Base-by-base conservation (phyloP, 2,888 invertebrate genomes). In the Euphydryas editha region DNA sequence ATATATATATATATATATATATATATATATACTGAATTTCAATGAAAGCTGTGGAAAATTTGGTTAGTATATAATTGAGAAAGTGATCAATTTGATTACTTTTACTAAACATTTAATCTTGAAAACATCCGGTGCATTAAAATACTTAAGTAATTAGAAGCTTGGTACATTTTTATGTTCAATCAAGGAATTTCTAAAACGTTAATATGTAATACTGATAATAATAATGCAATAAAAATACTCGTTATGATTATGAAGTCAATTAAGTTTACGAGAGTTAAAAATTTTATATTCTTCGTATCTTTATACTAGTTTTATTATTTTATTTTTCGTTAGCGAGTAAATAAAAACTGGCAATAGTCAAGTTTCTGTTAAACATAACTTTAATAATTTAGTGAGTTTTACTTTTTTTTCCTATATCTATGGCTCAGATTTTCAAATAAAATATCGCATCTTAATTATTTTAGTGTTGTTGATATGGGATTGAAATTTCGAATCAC, bases 121-220 rank as follows among this genome's bases (percentile, higher is more conserved):
- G 24, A n/a, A 51, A 51, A 51, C 49, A 51, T 51, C 49, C 49
- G 24, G 49, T 51, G 49, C 49, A 51, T 51, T 51, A 51, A 51
- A 47, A 51, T 51, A 18, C 18, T 46, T 46, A 3, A 18, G 18
- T 46, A 46, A 46, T 46, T 18, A 46, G 8, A 18, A 8, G 44
- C 2, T 7, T 7, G 15, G n/a, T 42, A 42, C n/a, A 7, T 18
- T 44, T 7, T 44, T 17, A 44, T 44, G 10, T 44, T 44, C 17
- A 44, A 8, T 44, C 44, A 17, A 2, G 18, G 46, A 18, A 18
- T 18, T 46, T 46, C 10, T 46, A 18, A 18, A 46, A 46, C 18
- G 3, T 21, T 51, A 7, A 21, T 15, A 24, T 6, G 20, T 15
- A 21, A 15, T 15, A 15, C 13, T 49, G 21, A 49, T 51, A 24